These are phyloP conservation scores for Puma concolor DNA, from an alignment of 2,113 vertebrate genomes.

Conservation along the genomic window DNA sequence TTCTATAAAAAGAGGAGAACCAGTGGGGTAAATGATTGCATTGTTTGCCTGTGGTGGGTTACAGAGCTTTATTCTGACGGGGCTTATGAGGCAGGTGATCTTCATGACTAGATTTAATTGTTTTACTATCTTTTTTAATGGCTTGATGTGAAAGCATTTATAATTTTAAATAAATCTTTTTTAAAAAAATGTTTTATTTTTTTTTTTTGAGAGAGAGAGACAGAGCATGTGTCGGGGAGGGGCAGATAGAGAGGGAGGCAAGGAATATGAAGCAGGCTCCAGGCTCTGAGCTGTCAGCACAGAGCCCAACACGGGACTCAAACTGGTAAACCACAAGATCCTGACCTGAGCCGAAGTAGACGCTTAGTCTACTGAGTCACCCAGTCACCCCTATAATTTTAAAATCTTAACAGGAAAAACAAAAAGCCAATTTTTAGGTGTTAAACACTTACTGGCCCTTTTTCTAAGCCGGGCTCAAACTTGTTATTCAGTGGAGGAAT, in stretches of 20 bases:
- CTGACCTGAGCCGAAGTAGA: no score
- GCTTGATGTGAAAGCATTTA: constrained; percentile 1
- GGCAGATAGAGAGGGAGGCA: no score
- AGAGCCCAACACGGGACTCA: no score
- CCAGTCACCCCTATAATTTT: neutral
- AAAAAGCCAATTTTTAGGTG: constrained; percentile 25
- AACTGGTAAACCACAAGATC: no score
- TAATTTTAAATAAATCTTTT: constrained; percentile 39
- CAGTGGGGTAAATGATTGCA: neutral
- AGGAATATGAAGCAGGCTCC: no score
- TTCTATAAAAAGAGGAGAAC: constrained; percentile 44
- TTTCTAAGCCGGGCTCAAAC: neutral
- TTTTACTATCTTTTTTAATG: neutral
- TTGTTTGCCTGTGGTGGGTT: neutral
- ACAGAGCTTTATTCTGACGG: neutral
- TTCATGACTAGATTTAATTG: constrained; percentile 22
- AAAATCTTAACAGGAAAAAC: constrained; percentile 12
- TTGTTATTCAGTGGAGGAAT: neutral
- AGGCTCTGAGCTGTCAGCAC: no score
- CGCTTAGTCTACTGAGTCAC: no score
- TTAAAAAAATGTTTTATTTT: no score
- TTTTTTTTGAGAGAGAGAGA: no score
- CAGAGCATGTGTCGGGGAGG: no score
- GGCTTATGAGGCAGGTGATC: neutral
- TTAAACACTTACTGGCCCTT: constrained; percentile 10